Evolutionary conservation across 2,113 vertebrate species (phyloP), one percentile per base, ranked within the genome.

Genomic region (Herpailurus yagouaroundi): DNA sequence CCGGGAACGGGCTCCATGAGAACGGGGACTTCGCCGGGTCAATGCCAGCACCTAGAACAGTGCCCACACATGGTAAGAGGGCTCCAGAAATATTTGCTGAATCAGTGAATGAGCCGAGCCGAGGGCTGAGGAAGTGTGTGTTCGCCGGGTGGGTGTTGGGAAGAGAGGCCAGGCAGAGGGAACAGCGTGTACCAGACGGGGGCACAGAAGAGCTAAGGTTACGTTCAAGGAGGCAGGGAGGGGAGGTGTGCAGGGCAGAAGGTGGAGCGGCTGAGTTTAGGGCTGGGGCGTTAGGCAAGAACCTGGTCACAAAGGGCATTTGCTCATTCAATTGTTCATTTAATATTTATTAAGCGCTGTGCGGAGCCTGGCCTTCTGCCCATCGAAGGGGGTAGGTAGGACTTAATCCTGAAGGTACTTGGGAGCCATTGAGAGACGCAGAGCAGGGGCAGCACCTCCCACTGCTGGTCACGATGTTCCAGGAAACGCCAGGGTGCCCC

Each of bases 161-260:
- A 69, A 71, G n/a, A 66, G 48, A 31, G 2, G 12, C 77, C n/a
- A 6, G 11, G 82, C 19, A 25, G 45, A 29, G n/a, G 23, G 79
- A 55, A 25, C 11, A 2, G 12, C 8, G 8, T 1, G 9, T 3
- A 8, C 4, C 1, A 18, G 25, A 63, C 23, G 1, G 4, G 50
- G n/a, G 33, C 38, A 0, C 3, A 0, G 52, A 48, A 23, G 38
- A 18, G 5, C 4, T 7, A 5, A 0, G 1, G 50, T 0, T 0
- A 0, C 7, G 38, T 45, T 5, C 1, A 1, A 31, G 55, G 33
- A 16, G 8, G 60, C 4, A 11, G 36, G 9, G 3, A 16, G 64
- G 0, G 4, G 12, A 4, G 25, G 41, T 2, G 12, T 31, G 19
- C 7, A 16, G 71, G 36, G 36, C 1, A 21, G 68, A 3, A 23